Evolutionary conservation across 2,113 vertebrate genomes (phyloP), one percentile per base, ranked within the genome.

Genomic region (Stigmatopora argus): DNA sequence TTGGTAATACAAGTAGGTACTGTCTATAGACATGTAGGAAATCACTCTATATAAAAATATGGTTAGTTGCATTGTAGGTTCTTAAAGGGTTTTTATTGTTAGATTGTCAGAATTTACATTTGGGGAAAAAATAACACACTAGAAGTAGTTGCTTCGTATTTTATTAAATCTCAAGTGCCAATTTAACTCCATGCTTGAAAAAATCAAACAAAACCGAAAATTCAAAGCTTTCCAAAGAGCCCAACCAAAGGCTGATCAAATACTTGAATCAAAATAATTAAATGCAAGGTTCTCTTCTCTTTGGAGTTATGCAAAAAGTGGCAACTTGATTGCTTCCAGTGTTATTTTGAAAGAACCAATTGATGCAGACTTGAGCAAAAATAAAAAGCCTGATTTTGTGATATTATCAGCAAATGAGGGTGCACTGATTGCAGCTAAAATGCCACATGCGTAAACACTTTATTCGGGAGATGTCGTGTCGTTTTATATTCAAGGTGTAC

Each of bases 311-410:
- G n/a, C n/a, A 14, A 4, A 18, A 4, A 41, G 35, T 10, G 5
- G n/a, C 4, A 18, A 59, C 18, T 19, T 12, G 34, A 59, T 44
- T 41, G 58, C 31, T 35, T 60, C 12, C 10, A 26, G 11, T 57
- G 13, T 58, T 41, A 7, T 57, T 38, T 63, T 18, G 23, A 48
- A 41, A 57, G 1, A 7, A 46, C 19, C 7, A 9, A 26, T 58
- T 18, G 21, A 17, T 21, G 56, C 47, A 9, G 23, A 18, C 21
- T 70, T 17, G 23, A 59, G 7, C 5, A 18, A n/a, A 58, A 18
- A 19, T 44, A 60, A 60, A 21, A 44, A 44, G 35, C 34, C 57
- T 60, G 57, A 23, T 61, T 61, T 45, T 21, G 35, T 61, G 38
- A 61, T 38, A 61, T 61, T 61, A 41, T 53, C 1, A 38, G 56